phyloP scores from a whole-genome alignment of 2,113 vertebrate species.

The rat (Rattus norvegicus) region GRCr8 NC_086038.1:42204501-42205000 shows the following conservation, averaged over 20 bases:
- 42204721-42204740: background rate
- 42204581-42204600: background rate
- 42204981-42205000: constrained; percentile 18
- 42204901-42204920: background rate
- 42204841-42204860: background rate
- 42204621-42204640: background rate
- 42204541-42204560: background rate
- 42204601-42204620: background rate
- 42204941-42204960: background rate
- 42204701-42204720: background rate
- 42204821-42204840: background rate
- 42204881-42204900: background rate
- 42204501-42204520: background rate
- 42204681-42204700: background rate
- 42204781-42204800: background rate
- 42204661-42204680: background rate
- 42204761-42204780: background rate
- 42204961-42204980: constrained; percentile 3
- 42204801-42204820: background rate
- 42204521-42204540: background rate
- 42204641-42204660: background rate
- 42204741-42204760: no score
- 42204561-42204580: background rate
- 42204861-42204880: background rate
- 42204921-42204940: background rate